phyloP scores from a whole-genome alignment of 2,797 vertebrate genomes.

The Myiotriccus ornatus region DNA sequence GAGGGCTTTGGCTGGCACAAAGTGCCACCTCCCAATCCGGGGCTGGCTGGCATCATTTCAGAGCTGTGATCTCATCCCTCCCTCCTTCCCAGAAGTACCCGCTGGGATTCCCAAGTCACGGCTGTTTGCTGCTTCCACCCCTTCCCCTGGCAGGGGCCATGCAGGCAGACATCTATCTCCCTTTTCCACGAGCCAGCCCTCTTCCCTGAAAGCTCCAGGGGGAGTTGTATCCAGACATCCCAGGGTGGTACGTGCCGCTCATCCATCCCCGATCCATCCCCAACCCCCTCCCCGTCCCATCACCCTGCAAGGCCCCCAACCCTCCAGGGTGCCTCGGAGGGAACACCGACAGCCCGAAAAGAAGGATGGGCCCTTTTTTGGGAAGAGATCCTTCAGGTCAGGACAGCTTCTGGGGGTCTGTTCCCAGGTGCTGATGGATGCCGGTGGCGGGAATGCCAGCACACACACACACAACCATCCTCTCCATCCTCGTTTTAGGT shows the following conservation, averaged over 20 bases:
- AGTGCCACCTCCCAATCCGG: not conserved
- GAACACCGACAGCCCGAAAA: not conserved
- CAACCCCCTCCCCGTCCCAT: fast-evolving
- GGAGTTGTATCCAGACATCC: not conserved
- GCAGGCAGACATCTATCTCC: not conserved
- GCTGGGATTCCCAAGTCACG: not conserved
- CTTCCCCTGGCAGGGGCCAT: not conserved
- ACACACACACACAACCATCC: no score
- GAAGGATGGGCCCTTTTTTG: not conserved
- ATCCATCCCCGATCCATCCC: fast-evolving
- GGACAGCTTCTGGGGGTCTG: not conserved
- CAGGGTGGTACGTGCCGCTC: fast-evolving
- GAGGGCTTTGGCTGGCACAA: not conserved
- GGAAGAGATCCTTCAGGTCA: not conserved
- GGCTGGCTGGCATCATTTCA: not conserved
- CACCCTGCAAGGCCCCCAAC: not conserved
- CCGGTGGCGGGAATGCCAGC: not conserved
- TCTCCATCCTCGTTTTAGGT: fast-evolving
- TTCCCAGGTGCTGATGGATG: not conserved
- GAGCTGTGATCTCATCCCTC: not conserved
- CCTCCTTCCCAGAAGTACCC: not conserved
- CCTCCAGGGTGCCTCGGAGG: fast-evolving
- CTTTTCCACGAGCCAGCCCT: not conserved
- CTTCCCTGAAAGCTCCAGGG: not conserved
- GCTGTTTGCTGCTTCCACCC: not conserved